Evolutionary conservation across 2,888 invertebrate genomes (phyloP), one percentile per base, ranked within the genome.

Genomic region (Beris morrisii): DNA sequence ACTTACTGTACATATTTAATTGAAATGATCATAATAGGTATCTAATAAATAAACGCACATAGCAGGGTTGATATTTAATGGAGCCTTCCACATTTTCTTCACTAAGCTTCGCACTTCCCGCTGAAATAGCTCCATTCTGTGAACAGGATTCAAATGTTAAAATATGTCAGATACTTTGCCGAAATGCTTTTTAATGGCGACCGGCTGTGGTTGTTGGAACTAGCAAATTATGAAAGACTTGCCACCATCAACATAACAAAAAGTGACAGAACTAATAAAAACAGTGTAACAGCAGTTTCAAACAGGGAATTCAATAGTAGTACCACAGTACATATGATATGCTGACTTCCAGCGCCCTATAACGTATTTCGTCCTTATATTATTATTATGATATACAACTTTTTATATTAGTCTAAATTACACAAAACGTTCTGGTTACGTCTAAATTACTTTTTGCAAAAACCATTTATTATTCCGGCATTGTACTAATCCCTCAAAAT

Each of bases 401-500:
- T 68, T 68, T 68, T 68, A 66, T 68, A 66, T 66, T 66, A 66
- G 64, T 44, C 59, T 54, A 64, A 58, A 66, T 68, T 58, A 58
- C 55, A 64, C 46, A 55, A 58, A 53, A 58, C 64, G 64, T 48
- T 54, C 53, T 66, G 64, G 61, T 68, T 68, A 68, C 59, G 64
- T 68, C 66, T 68, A 68, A 68, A 68, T 68, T 68, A 68, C 68
- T 64, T 68, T 68, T 66, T 53, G 58, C 64, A 63, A 69, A 67
- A 67, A 66, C 67, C 66, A 69, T 69, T 69, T 69, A 69, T 69
- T 69, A 69, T 69, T 65, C 65, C 63, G 66, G 64, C 64, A 69
- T 67, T 67, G 66, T 67, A 58, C 67, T 69, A 69, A 69, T 69
- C 69, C 69, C 69, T 69, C 69, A 69, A 69, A 69, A 69, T 69